Base-by-base conservation (phyloP, 1,140 invertebrate species). In the Andrena cerasifolii region DNA sequence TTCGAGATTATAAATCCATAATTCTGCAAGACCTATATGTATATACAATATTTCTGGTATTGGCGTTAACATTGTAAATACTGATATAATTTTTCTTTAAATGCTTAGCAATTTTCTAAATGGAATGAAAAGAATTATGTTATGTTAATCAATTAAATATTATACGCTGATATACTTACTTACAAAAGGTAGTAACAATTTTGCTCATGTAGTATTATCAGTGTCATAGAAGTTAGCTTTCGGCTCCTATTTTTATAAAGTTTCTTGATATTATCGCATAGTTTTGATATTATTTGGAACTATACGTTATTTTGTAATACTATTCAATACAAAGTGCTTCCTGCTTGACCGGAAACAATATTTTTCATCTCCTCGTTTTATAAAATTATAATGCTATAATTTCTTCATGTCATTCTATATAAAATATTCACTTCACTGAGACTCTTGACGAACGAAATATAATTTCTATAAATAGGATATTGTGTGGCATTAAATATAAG, bases 401-500 rank as follows among this genome's bases (percentile, higher is more conserved):
- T 67, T 31, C 4, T 18, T 58, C 18, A 18, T 40, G 7, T 47
- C 12, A 26, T 63, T 26, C 24, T 18, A 47, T 45, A 63, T 45
- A 43, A 21, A 40, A 36, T 36, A 56, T 16, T 31, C 18, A 28
- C 3, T 56, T 18, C 0, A 31, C 24, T 26, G 28, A 31, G 26
- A 56, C 28, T 31, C 12, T 31, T 12, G 14, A 26, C 24, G 18
- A 75, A 67, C 51, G 45, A 67, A 67, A 47, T 47, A 67, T 33
- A 36, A 68, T 28, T 14, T 36, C 18, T 58, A 68, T 56, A 66
- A 74, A 47, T 66, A 59, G 68, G 26, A 31, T 61, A 7, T 73
- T n/a, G n/a, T 67, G 47, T 70, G 77, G 53, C 45, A 45, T 76
- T 72, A 79, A 84, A 79, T 83, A 76, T 63, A 53, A 77, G 10